Base-by-base conservation (phyloP, 1,140 invertebrate genomes). In the Musca domestica region DNA sequence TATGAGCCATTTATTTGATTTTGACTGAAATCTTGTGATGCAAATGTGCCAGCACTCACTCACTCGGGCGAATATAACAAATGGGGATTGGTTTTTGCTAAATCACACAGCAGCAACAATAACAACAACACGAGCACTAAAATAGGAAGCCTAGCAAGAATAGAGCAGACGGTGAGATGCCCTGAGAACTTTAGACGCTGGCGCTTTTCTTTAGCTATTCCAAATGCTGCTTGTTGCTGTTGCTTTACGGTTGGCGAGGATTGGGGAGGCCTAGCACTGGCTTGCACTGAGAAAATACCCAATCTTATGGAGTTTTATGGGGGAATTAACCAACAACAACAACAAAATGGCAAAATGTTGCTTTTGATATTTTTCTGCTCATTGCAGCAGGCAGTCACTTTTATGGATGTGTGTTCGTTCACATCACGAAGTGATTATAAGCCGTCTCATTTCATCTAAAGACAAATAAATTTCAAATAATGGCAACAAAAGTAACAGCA, bases 31-130 rank as follows among this genome's bases (percentile, higher is more conserved):
- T 41, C 34, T 61, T 61, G 56, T 76, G 77, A 77, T 77, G 75
- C 77, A 77, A 80, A 61, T 76, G 77, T 79, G 77, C 77, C 77
- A 80, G 6, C 34, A 41, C 34, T 41, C 34, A 41, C 77, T 77
- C 77, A 78, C 77, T 80, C 77, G 78, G 80, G 78, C 76, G 78
- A 78, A 76, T 74, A 80, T 80, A 80, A 80, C 78, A 80, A 80
- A 80, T 80, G 78, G 78, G 56, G 78, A 80, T 80, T 80, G 78
- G 78, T 80, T 80, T 80, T 80, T 80, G 77, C 77, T 80, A 78
- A 80, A 80, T 41, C 34, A 41, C 34, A 41, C 34, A 41, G 10
- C 34, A 41, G 34, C 34, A 41, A 41, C 34, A 41, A n/a, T n/a
- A n/a, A 41, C 34, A 41, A 41, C 34, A 41, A 41, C 10, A 41